These are phyloP conservation scores for Rhabdomys pumilio DNA, from an alignment of 2,797 vertebrate genomes.

Conservation along the genomic window DNA sequence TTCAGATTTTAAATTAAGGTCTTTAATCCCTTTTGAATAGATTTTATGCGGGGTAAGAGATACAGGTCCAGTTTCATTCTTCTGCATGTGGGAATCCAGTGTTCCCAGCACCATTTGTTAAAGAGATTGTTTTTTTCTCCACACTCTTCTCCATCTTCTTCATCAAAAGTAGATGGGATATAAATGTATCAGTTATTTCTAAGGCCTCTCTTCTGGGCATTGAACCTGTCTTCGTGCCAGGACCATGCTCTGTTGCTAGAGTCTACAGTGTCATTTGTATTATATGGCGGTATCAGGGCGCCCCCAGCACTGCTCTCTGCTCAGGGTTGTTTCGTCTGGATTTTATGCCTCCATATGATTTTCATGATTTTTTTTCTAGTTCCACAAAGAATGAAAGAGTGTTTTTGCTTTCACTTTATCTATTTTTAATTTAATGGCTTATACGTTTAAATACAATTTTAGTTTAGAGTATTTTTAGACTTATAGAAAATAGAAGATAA, in stretches of 20 bases:
- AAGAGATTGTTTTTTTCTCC: not conserved
- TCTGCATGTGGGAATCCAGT: no score
- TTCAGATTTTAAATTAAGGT: not conserved
- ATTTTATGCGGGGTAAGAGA: not conserved
- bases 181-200: not conserved
- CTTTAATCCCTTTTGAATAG: not conserved
- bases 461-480: conserved; percentile 50
- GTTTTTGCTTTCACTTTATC: not conserved
- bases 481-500: conserved; percentile 53
- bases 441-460: conserved; percentile 29
- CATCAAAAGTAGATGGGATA: not conserved
- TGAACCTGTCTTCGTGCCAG: not conserved
- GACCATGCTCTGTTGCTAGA: not conserved
- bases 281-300: no score
- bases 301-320: not conserved
- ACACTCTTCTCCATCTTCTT: not conserved
- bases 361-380: not conserved
- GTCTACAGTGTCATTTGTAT: not conserved
- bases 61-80: not conserved
- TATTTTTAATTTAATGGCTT: conserved; percentile 7
- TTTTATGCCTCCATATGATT: not conserved
- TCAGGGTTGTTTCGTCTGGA: not conserved
- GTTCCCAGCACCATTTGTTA: not conserved
- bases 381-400: not conserved
- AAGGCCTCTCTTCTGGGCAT: not conserved